These are phyloP conservation scores for Standfussiana lucernea DNA, from an alignment of 2,888 invertebrate genomes.

Conservation along the genomic window DNA sequence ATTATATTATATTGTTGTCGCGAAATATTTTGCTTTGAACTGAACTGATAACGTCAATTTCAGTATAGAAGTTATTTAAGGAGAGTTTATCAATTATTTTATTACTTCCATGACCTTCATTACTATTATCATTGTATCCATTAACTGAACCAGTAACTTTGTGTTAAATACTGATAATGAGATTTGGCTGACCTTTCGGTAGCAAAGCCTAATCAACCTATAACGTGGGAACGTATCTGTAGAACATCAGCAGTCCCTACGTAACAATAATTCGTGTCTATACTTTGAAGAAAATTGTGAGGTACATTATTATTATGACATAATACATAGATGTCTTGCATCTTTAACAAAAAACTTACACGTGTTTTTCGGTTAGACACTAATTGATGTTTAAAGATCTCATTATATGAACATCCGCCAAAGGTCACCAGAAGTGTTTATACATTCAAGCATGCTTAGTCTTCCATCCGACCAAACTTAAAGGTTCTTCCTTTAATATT, in stretches of 20 bases:
- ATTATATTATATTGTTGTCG: neutral
- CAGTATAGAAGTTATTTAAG: conserved; percentile 1
- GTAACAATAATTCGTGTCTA: neutral
- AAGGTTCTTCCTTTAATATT: conserved; percentile 56
- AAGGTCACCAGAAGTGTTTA: conserved; percentile 15
- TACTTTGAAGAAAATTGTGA: neutral
- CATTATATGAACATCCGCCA: neutral
- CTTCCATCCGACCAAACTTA: conserved; percentile 40
- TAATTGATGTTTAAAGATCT: conserved; percentile 27
- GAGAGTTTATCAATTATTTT: conserved; percentile 16
- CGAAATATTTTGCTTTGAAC: neutral
- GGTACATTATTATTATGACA: neutral
- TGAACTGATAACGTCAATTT: neutral
- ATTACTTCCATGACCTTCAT: conserved; percentile 31
- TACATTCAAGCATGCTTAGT: conserved; percentile 39
- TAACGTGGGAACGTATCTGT: too few species aligned
- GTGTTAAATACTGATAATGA: conserved; percentile 2
- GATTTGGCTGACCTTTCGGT: neutral
- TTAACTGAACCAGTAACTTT: neutral
- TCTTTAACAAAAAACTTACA: neutral
- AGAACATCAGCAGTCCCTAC: conserved; percentile 1
- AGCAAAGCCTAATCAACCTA: neutral
- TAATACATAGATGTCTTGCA: neutral
- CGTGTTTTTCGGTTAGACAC: neutral
- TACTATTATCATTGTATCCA: neutral